Conservation (phyloP, 2,888 invertebrate genomes). For the Melanargia galathea region DNA sequence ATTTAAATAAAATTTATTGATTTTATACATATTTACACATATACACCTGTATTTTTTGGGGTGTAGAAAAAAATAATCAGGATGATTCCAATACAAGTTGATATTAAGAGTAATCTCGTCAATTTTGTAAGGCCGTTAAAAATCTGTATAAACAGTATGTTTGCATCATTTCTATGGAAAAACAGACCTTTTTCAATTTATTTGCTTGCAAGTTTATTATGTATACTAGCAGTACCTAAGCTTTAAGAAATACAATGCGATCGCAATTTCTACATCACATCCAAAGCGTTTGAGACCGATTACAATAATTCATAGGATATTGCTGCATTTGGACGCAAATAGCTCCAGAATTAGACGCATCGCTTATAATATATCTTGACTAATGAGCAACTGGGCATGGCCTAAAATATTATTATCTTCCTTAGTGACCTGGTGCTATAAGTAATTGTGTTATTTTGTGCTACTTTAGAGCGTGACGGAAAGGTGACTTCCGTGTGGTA, state of each 20-base stretch:
- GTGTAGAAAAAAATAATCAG: no score
- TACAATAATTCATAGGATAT: conserved; percentile 45
- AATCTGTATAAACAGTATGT: no score
- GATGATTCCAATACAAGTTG: no score
- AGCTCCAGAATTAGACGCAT: conserved; percentile 23
- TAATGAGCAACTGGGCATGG: conserved; percentile 10
- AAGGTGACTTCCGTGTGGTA: conserved; percentile 3
- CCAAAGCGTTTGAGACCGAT: conserved; percentile 52
- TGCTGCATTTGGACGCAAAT: conserved; percentile 36
- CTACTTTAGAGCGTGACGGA: background rate
- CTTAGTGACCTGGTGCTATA: conserved; percentile 2
- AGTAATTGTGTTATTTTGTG: conserved; percentile 9
- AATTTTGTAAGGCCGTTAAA: no score
- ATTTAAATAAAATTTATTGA: no score
- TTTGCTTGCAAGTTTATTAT: no score
- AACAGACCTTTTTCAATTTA: no score
- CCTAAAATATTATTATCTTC: conserved; percentile 11
- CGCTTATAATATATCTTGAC: conserved; percentile 23
- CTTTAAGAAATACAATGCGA: background rate
- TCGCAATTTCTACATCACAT: conserved; percentile 27
- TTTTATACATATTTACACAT: no score
- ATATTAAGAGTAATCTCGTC: no score
- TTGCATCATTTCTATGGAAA: no score
- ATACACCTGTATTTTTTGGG: no score
- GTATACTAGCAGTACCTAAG: background rate